A percentile compares a stretch with the other conserved stretches of the same genome.
phyloP scores from a whole-genome alignment of 1,140 invertebrate species.

The Dinoponera quadriceps region DNA sequence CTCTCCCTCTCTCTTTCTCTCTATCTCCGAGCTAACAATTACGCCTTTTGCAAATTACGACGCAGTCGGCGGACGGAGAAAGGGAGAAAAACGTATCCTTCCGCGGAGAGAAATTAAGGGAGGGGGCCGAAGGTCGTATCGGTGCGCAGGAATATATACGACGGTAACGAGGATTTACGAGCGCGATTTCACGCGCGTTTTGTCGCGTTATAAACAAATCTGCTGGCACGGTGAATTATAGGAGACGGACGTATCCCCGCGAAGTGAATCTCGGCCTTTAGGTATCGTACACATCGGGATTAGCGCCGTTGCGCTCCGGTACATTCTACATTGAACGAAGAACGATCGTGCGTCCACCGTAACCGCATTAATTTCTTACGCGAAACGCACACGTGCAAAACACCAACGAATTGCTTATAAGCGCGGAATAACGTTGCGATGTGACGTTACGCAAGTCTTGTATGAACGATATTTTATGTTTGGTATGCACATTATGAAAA shows the following conservation, averaged over 20 bases:
- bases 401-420: too few relatives aligned
- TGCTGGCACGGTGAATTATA: background rate
- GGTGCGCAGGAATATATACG: slow-evolving; percentile 3
- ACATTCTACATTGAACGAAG: background rate
- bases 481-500: slow-evolving; percentile 23
- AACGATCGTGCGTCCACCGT: background rate
- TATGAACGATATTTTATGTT: slow-evolving; percentile 19
- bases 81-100: background rate
- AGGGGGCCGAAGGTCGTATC: background rate
- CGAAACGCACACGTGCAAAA: too few relatives aligned
- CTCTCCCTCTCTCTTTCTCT: background rate
- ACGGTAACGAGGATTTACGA: slow-evolving; percentile 36
- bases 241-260: background rate
- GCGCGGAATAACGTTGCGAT: too few relatives aligned
- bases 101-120: slow-evolving; percentile 44
- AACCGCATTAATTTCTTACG: background rate
- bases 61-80: slow-evolving; percentile 6
- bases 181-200: slow-evolving; percentile 26
- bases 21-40: slow-evolving; percentile 39
- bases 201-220: slow-evolving; percentile 45
- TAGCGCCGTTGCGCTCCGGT: background rate
- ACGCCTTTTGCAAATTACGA: slow-evolving; percentile 47
- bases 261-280: slow-evolving; percentile 25
- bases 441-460: too few relatives aligned
- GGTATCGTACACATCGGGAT: background rate